A percentile compares a stretch with the other conserved stretches of the same genome.
Conservation (phyloP, 2,113 vertebrate species). For the Heliornis fulica region DNA sequence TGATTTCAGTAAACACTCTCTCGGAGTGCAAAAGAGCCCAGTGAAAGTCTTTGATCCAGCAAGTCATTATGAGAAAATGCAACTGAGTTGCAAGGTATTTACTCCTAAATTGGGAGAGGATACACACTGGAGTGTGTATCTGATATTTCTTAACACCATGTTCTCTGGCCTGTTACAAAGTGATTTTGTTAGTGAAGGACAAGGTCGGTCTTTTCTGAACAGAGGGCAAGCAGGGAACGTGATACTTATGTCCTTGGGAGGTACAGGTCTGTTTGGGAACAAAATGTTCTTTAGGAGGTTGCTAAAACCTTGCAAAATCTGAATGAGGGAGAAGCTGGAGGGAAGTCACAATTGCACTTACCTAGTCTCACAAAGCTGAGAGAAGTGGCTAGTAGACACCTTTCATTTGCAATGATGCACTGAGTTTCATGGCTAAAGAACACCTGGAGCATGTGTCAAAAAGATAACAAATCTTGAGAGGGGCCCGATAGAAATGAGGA, state of each 20-base stretch:
- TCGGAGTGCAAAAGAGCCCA: neutral
- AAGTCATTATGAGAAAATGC: neutral
- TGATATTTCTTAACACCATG: neutral
- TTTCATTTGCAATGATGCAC: neutral
- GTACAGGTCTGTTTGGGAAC: neutral
- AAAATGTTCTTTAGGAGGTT: neutral
- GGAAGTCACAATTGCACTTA: neutral
- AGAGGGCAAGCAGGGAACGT: neutral
- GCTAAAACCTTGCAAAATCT: neutral
- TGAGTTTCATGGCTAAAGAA: slow-evolving; percentile 12
- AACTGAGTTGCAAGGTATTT: neutral
- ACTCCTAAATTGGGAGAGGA: neutral
- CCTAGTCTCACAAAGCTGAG: neutral
- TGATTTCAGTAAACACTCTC: neutral
- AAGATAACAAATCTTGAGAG: neutral
- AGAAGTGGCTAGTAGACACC: neutral
- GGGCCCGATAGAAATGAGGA: neutral
- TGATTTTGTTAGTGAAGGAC: neutral
- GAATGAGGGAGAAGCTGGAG: neutral
- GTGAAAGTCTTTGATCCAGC: neutral
- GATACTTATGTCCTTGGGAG: neutral
- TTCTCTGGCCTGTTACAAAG: neutral
- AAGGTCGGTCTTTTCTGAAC: neutral
- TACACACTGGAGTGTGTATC: neutral
- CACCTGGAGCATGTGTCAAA: neutral